These are phyloP conservation scores for Hypanus sabinus DNA, from an alignment of 2,113 vertebrate species.

Conservation along the genomic window DNA sequence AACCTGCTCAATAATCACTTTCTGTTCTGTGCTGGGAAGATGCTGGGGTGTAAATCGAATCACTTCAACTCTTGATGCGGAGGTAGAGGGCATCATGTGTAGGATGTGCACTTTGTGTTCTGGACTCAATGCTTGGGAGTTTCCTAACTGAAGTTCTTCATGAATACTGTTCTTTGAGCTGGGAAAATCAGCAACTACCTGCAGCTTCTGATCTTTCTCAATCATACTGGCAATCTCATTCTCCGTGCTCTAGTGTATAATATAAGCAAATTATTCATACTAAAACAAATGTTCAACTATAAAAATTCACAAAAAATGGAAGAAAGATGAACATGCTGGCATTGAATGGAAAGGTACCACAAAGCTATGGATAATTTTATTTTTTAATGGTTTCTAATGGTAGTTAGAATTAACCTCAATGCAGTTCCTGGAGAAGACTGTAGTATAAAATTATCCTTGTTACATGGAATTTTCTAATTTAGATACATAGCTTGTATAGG, in stretches of 20 bases:
- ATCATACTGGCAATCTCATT: constrained; percentile 48
- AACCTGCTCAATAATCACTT: constrained; percentile 52
- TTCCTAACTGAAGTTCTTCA: constrained; percentile 44
- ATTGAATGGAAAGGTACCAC: constrained; percentile 2
- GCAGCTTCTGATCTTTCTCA: constrained; percentile 53
- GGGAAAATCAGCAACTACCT: constrained; percentile 43
- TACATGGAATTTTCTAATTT: not conserved
- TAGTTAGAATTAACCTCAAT: not conserved
- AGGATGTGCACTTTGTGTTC: constrained; percentile 46
- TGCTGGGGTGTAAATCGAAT: constrained; percentile 50
- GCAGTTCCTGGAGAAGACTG: not conserved
- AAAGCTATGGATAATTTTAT: not conserved
- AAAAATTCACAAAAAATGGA: not conserved
- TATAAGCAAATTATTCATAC: constrained; percentile 29
- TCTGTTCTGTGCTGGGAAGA: constrained; percentile 51
- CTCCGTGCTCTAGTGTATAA: constrained; percentile 57
- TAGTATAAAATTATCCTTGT: not conserved
- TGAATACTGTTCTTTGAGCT: constrained; percentile 43
- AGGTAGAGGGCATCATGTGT: constrained; percentile 41
- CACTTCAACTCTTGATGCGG: constrained; percentile 54
- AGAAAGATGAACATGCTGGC: constrained; percentile 26
- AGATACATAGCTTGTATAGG: not conserved
- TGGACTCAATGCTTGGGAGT: constrained; percentile 41
- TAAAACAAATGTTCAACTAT: not conserved
- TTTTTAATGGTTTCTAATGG: not conserved